phyloP scores from a whole-genome alignment of 2,888 invertebrate genomes.

The Leptothorax acervorum region DNA sequence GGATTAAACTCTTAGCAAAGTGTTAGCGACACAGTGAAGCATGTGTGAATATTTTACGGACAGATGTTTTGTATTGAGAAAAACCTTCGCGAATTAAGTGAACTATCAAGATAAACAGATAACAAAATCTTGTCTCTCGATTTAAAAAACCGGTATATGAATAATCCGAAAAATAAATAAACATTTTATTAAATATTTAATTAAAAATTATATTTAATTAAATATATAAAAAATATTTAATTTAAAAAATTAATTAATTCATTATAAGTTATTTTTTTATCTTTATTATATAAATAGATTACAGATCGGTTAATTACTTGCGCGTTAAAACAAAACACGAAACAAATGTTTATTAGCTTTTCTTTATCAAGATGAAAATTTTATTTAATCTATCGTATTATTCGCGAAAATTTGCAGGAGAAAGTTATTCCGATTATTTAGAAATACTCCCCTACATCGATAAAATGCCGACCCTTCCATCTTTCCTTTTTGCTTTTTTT shows the following conservation, averaged over 20 bases:
- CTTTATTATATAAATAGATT: not conserved
- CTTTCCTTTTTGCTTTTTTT: not conserved
- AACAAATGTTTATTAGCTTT: not conserved
- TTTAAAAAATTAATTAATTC: not conserved
- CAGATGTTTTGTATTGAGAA: not conserved
- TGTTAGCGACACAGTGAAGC: not conserved
- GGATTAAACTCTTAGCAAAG: not conserved
- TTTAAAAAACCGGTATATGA: not conserved
- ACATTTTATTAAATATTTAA: not conserved
- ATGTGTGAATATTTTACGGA: not conserved
- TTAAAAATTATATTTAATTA: too few relatives aligned
- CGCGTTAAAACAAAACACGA: not conserved
- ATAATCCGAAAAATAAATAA: not conserved
- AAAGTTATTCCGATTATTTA: constrained; percentile 16
- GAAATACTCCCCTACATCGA: not conserved
- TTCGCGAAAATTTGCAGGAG: not conserved
- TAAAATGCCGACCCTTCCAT: not conserved
- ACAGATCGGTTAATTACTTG: not conserved
- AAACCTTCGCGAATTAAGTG: not conserved
- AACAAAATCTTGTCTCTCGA: not conserved
- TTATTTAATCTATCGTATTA: not conserved
- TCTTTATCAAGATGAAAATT: not conserved
- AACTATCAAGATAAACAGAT: not conserved
- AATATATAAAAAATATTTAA: too few relatives aligned
- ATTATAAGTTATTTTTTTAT: not conserved